Evolutionary conservation across 2,113 vertebrate species (phyloP).

Genomic region (Emydura subglobosa): DNA sequence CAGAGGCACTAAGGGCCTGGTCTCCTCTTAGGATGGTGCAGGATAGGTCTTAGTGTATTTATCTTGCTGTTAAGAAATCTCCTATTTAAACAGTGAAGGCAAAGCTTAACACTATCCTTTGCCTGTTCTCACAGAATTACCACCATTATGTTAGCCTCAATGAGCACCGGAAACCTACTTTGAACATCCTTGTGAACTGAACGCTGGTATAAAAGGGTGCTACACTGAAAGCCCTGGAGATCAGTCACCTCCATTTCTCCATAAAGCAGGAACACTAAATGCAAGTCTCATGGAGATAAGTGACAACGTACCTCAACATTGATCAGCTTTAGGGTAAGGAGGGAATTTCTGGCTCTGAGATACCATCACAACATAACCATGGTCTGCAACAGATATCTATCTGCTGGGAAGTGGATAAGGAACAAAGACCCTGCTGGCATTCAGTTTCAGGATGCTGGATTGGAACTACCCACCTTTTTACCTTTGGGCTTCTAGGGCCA

Average conservation of each 20-base stretch:
- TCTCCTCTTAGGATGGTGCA: not conserved
- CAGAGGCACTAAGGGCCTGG: not conserved
- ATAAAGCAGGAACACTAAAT: not conserved
- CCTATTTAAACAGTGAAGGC: not conserved
- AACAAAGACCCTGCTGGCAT: not conserved
- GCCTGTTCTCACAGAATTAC: not conserved
- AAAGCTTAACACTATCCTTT: not conserved
- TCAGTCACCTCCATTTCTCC: not conserved
- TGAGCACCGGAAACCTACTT: not conserved
- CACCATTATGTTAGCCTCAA: not conserved
- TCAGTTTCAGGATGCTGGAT: not conserved
- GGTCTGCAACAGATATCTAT: not conserved
- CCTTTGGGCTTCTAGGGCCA: not conserved
- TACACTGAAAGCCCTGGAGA: not conserved
- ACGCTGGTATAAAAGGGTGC: not conserved
- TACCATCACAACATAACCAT: not conserved
- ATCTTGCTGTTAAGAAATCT: not conserved
- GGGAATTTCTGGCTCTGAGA: not conserved
- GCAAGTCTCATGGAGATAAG: not conserved
- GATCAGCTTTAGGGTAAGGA: not conserved
- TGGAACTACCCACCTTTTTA: not conserved
- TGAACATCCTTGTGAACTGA: not conserved
- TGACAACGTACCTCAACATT: not conserved
- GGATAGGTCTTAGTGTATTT: not conserved
- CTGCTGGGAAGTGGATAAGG: not conserved